These are phyloP conservation scores for Danaus chrysippus DNA, from an alignment of 2,888 invertebrate genomes.

Conservation along the genomic window DNA sequence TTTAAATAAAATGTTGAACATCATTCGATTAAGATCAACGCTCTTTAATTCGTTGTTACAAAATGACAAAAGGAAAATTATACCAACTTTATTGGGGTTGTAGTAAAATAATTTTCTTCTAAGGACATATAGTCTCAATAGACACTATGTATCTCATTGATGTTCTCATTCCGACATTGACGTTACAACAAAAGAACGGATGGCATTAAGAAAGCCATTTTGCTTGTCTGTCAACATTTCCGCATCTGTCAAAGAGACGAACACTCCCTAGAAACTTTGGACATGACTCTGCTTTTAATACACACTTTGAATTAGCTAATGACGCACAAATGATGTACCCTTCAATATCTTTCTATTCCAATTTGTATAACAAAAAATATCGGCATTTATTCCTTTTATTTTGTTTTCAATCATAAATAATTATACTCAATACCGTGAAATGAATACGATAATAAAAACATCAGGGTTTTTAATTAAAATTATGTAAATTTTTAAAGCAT, in stretches of 20 bases:
- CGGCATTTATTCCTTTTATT: background rate
- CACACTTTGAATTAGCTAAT: conserved; percentile 22
- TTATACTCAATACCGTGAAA: too few species aligned
- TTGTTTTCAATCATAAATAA: background rate
- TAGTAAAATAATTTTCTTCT: too few species aligned
- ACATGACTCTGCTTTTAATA: conserved; percentile 43
- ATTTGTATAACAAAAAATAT: background rate
- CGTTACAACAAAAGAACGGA: background rate
- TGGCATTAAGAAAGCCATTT: conserved; percentile 6
- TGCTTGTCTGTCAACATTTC: conserved; percentile 16
- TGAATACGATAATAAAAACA: background rate
- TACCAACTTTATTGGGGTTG: too few species aligned
- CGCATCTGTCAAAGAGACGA: conserved; percentile 29
- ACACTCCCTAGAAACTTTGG: conserved; percentile 33
- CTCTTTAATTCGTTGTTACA: too few species aligned
- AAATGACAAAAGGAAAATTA: too few species aligned
- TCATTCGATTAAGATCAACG: too few species aligned
- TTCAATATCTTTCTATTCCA: background rate
- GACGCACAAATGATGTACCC: conserved; percentile 12
- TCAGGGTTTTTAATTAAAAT: conserved; percentile 17
- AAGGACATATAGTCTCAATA: background rate
- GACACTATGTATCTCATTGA: background rate
- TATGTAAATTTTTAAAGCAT: conserved; percentile 4
- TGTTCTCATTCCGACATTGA: background rate
- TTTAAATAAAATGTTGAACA: too few species aligned